These are phyloP conservation scores for Decapterus maruadsi DNA, from an alignment of 2,797 vertebrate genomes.

Conservation along the genomic window DNA sequence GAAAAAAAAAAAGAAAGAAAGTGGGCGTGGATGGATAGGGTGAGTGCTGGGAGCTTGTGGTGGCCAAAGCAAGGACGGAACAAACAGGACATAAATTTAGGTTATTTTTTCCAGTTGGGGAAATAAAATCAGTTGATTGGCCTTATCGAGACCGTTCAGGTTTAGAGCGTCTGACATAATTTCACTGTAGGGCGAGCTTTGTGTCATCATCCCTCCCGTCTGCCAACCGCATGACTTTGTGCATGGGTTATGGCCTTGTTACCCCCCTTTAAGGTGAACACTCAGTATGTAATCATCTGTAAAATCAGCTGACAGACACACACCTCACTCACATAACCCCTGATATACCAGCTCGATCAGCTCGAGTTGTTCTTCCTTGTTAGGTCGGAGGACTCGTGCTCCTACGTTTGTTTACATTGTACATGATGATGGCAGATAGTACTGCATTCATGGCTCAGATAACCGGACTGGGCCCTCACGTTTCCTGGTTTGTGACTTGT, in stretches of 20 bases:
- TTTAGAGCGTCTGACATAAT: neutral
- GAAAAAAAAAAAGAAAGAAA: neutral
- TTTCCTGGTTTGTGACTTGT: constrained; percentile 19
- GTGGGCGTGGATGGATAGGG: neutral
- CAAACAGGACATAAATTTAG: neutral
- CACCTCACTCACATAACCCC: neutral
- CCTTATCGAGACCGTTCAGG: neutral
- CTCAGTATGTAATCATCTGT: neutral
- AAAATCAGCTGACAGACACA: constrained; percentile 42
- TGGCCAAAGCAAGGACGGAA: accelerated
- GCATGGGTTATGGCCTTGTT: neutral
- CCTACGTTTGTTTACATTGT: constrained; percentile 1
- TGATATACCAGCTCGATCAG: neutral
- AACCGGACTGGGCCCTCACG: neutral
- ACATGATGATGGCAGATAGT: neutral
- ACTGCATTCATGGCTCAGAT: too few relatives aligned
- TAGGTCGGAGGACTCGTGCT: neutral
- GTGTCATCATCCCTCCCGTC: neutral
- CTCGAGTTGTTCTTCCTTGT: neutral
- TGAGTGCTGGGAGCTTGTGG: neutral
- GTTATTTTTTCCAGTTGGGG: neutral
- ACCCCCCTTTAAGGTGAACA: neutral
- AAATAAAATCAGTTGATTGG: neutral
- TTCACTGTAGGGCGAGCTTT: neutral
- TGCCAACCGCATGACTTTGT: constrained; percentile 12